Percentiles rank a stretch among this genome's conserved stretches.
These are phyloP conservation scores for Pelusios castaneus DNA, from an alignment of 2,113 vertebrate species.

Conservation along the genomic window DNA sequence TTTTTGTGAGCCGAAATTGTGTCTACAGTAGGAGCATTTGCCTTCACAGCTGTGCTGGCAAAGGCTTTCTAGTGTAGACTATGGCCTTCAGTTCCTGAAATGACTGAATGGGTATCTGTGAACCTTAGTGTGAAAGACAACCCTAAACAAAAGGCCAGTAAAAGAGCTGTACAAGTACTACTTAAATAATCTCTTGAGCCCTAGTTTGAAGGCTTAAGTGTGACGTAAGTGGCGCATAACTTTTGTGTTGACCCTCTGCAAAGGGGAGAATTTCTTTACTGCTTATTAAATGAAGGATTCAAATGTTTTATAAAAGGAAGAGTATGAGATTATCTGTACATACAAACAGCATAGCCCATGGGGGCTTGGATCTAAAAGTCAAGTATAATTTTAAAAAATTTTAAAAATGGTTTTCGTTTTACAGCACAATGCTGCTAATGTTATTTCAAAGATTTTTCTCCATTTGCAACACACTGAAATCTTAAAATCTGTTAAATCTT, in stretches of 20 bases:
- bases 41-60: background rate
- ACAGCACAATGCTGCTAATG: background rate
- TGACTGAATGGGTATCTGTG: background rate
- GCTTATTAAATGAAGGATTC: background rate
- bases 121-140: background rate
- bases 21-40: background rate
- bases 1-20: background rate
- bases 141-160: background rate
- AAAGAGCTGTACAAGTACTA: background rate
- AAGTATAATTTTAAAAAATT: background rate
- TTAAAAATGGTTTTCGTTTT: background rate
- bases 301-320: background rate
- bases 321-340: background rate
- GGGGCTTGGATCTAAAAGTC: background rate
- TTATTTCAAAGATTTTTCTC: background rate
- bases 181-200: background rate
- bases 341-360: background rate
- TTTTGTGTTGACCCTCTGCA: background rate
- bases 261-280: background rate
- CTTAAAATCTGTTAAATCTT: background rate
- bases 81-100: background rate
- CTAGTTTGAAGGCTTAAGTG: background rate
- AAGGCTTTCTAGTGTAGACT: background rate
- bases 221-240: background rate
- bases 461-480: background rate